Percentiles rank a stretch among this genome's conserved stretches.
Evolutionary conservation across 2,113 vertebrate species (phyloP).

Genomic region (Trematomus loennbergii): DNA sequence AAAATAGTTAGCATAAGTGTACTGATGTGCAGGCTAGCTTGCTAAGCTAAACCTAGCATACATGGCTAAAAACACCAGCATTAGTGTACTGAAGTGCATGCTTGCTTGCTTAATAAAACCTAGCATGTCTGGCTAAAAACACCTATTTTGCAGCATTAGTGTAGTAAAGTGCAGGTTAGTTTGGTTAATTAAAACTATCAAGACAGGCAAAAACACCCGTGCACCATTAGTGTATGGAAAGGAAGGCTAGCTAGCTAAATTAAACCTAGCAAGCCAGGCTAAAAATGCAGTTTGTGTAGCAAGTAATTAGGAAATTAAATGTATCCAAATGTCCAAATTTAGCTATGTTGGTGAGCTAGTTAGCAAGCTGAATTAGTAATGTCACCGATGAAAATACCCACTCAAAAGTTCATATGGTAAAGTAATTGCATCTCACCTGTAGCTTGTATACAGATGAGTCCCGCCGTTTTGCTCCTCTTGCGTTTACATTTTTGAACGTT

Average conservation of each 20-base stretch:
- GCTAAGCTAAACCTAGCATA: too few species aligned
- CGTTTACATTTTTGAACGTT: background rate
- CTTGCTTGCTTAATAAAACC: background rate
- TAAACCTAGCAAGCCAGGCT: background rate
- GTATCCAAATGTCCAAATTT: too few species aligned
- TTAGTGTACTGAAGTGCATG: background rate
- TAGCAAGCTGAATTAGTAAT: background rate
- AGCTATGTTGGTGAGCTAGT: background rate
- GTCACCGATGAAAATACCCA: background rate
- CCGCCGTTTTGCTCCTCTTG: rapidly evolving
- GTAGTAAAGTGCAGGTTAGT: background rate
- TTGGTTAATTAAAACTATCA: background rate
- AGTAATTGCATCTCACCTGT: background rate
- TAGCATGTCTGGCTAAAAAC: background rate
- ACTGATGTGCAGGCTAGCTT: too few species aligned
- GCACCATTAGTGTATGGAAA: background rate
- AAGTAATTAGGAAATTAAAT: background rate
- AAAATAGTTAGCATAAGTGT: too few species aligned
- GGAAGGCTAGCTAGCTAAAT: background rate
- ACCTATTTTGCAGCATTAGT: background rate
- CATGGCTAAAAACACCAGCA: too few species aligned
- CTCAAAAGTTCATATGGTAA: background rate
- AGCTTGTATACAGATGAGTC: background rate
- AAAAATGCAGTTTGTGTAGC: background rate
- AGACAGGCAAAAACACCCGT: background rate